Conservation (phyloP, 2,113 vertebrate genomes). For the Lampris incognitus region DNA sequence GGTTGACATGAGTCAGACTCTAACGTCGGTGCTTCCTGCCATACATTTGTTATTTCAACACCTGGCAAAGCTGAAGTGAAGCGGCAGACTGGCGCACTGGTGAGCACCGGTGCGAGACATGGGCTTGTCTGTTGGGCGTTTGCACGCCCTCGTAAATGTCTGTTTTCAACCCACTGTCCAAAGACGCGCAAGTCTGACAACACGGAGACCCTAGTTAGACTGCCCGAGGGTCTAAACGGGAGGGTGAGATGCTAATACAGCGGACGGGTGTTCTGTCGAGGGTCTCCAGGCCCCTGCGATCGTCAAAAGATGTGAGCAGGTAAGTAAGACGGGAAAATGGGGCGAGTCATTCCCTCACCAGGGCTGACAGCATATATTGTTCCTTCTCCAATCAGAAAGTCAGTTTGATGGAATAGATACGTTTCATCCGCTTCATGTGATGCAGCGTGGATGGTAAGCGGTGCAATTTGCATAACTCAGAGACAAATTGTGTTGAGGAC, state of each 20-base stretch:
- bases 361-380: background rate
- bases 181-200: no score
- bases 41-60: conserved; percentile 43
- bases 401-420: conserved; percentile 6
- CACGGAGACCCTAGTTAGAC: no score
- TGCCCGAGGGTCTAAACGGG: no score
- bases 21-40: background rate
- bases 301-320: no score
- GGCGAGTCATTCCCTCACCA: conserved; percentile 22
- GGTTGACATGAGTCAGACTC: conserved; percentile 35
- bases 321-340: background rate
- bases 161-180: no score
- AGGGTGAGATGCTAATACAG: no score
- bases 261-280: no score
- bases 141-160: no score
- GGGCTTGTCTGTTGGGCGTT: no score
- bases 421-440: conserved; percentile 1
- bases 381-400: conserved; percentile 29
- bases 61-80: conserved; percentile 10
- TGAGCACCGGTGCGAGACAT: no score
- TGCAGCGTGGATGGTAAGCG: background rate
- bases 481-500: background rate
- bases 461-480: background rate
- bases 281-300: no score
- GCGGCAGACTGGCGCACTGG: no score